Conservation (phyloP, 2,797 vertebrate genomes). For the Epinephelus malabaricus region DNA sequence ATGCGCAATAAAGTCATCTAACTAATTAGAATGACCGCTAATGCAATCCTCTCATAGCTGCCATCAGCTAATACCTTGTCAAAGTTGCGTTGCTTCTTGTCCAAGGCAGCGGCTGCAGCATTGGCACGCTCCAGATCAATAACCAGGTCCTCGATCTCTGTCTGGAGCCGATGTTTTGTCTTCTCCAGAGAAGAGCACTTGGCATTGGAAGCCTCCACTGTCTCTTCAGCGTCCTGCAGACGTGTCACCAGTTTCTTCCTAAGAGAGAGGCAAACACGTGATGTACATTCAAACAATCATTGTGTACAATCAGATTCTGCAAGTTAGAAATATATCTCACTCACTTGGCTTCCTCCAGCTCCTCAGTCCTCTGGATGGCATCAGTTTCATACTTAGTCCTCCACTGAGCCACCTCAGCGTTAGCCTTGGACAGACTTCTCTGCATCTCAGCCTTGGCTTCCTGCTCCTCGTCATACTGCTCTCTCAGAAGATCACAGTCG, state of each 20-base stretch:
- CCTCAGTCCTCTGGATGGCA: conserved; percentile 94
- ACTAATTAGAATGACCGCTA: background rate
- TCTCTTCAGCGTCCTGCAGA: conserved; percentile 93
- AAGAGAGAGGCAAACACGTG: background rate
- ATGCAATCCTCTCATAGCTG: background rate
- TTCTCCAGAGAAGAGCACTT: conserved; percentile 95
- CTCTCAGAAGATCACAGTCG: conserved; percentile 93
- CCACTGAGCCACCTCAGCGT: conserved; percentile 94
- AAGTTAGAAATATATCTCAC: conserved; percentile 21
- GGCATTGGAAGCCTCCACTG: conserved; percentile 90
- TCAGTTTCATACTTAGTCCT: conserved; percentile 96
- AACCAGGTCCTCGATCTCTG: conserved; percentile 92
- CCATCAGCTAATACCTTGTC: conserved; percentile 83
- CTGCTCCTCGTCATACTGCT: conserved; percentile 94
- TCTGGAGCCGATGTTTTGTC: conserved; percentile 95
- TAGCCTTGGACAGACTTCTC: conserved; percentile 93
- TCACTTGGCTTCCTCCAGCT: conserved; percentile 96
- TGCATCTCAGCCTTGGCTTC: conserved; percentile 93
- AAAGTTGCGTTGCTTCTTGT: conserved; percentile 95
- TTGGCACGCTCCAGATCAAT: conserved; percentile 93
- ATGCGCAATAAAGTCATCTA: background rate
- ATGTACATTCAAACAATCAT: background rate
- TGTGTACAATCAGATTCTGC: background rate
- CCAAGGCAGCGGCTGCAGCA: conserved; percentile 88
- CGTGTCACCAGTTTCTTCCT: conserved; percentile 94